Evolutionary conservation across 1,140 invertebrate species (phyloP).

Genomic region (Polypedilum vanderplanki): DNA sequence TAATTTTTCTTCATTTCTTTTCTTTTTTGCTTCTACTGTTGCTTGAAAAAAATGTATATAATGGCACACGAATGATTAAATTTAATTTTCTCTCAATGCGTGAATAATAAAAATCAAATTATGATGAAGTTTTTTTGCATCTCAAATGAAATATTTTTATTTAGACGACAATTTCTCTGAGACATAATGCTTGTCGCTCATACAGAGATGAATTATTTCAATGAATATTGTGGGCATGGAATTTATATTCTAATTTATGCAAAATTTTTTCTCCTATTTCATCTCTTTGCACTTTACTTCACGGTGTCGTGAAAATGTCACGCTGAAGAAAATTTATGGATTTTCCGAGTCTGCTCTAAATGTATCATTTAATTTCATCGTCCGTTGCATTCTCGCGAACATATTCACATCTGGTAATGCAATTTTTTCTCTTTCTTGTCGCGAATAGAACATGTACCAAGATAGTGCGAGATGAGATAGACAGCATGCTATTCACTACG

Average conservation of each 20-base stretch:
- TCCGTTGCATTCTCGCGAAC: background rate
- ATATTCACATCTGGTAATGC: background rate
- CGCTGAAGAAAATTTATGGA: slow-evolving; percentile 24
- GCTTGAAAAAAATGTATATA: no score
- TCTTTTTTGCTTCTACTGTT: no score
- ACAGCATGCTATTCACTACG: no score
- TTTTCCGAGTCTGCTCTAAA: background rate
- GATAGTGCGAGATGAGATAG: background rate
- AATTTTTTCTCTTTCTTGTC: background rate
- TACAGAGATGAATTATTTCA: slow-evolving; percentile 9
- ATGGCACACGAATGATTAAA: slow-evolving; percentile 15
- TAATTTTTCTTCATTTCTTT: background rate
- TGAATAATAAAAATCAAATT: background rate
- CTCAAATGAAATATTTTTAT: no score
- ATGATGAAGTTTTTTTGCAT: background rate
- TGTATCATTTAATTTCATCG: slow-evolving; percentile 26
- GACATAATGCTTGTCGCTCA: no score
- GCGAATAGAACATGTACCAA: background rate
- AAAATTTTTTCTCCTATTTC: background rate
- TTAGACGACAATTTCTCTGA: no score
- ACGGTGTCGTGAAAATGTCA: slow-evolving; percentile 27
- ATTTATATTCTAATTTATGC: background rate
- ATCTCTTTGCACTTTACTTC: slow-evolving; percentile 1
- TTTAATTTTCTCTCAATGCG: background rate
- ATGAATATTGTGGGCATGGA: background rate